phyloP scores from a whole-genome alignment of 2,113 vertebrate species.

The Eulacestoma nigropectus region DNA sequence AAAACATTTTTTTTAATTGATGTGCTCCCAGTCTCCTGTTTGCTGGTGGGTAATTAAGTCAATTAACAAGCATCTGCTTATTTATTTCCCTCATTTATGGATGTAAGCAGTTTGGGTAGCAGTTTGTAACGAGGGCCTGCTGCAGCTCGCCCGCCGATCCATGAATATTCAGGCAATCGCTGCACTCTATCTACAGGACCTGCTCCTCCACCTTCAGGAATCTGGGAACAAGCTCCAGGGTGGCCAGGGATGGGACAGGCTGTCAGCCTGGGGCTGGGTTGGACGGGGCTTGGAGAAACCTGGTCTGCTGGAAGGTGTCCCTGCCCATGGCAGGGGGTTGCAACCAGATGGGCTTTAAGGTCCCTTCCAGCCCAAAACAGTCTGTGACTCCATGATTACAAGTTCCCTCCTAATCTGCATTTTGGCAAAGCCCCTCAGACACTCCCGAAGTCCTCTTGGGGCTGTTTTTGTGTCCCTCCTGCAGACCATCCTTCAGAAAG shows the following conservation, averaged over 20 bases:
- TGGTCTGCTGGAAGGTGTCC: background rate
- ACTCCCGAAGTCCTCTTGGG: background rate
- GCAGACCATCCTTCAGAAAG: background rate
- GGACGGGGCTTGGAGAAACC: background rate
- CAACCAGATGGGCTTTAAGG: background rate
- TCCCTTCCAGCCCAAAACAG: background rate
- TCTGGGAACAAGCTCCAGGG: background rate
- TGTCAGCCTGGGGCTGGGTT: background rate
- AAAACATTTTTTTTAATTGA: conserved; percentile 5
- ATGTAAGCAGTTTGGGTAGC: conserved; percentile 42
- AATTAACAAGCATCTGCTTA: conserved; percentile 45
- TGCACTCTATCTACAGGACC: background rate
- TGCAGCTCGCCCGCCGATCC: background rate
- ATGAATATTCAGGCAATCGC: conserved; percentile 7
- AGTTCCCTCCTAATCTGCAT: background rate
- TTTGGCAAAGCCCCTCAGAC: background rate
- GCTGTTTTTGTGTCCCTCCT: background rate
- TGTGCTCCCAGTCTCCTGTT: conserved; percentile 27
- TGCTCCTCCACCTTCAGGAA: background rate
- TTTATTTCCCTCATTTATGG: conserved; percentile 40
- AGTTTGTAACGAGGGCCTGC: conserved; percentile 43
- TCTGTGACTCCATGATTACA: background rate
- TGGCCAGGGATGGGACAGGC: background rate
- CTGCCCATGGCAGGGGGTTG: background rate
- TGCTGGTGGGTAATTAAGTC: conserved; percentile 42